Conservation (phyloP, 1,140 invertebrate genomes). For the Pteromalus puparum region DNA sequence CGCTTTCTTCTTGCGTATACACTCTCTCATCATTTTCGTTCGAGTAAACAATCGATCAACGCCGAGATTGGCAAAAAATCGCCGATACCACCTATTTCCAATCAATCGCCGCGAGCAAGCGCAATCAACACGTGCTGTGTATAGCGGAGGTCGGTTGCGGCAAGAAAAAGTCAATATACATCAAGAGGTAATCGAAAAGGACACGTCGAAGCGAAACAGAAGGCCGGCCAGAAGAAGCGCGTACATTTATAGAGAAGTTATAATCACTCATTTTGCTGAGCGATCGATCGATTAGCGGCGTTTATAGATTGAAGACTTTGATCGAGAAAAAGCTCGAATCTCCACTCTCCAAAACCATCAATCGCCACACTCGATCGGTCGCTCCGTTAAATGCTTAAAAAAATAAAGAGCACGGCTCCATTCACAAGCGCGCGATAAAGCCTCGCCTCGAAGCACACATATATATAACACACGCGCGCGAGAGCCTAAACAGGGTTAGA, state of each 20-base stretch:
- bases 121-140: not conserved
- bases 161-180: constrained; percentile 2
- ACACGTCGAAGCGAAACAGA: not conserved
- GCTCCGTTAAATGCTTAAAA: not conserved
- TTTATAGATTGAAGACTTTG: not conserved
- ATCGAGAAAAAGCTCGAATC: not conserved
- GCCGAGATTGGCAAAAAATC: not conserved
- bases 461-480: not conserved
- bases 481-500: not conserved
- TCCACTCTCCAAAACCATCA: not conserved
- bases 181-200: not conserved
- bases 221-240: not conserved
- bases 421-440: not conserved
- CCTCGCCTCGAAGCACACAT: not conserved
- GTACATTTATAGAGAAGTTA: not conserved
- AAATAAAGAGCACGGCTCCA: not conserved
- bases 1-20: no score
- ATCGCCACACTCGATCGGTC: not conserved
- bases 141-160: not conserved
- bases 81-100: not conserved
- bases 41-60: constrained; percentile 1
- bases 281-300: not conserved
- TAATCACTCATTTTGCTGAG: constrained; percentile 19
- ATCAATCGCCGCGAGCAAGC: constrained; percentile 11
- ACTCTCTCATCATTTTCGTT: not conserved